Conservation (phyloP, 2,113 vertebrate genomes). For the Eolophus roseicapilla region DNA sequence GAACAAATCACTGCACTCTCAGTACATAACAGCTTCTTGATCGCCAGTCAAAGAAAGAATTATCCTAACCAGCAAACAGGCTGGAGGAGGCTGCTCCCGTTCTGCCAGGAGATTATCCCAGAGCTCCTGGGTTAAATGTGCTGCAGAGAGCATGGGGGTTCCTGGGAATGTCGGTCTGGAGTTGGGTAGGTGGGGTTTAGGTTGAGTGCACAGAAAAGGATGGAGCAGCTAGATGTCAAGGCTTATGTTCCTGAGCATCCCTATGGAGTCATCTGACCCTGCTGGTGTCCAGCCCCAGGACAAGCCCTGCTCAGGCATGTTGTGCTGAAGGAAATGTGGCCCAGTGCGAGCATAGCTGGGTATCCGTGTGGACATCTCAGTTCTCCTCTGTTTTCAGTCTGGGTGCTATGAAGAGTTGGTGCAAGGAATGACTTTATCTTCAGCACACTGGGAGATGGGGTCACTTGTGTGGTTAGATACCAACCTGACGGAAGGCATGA, state of each 20-base stretch:
- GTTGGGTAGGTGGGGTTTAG: neutral
- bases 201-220: neutral
- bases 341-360: neutral
- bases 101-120: neutral
- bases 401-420: neutral
- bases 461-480: neutral
- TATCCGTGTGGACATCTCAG: neutral
- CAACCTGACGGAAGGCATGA: neutral
- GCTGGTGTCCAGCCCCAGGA: neutral
- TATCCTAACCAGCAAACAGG: neutral
- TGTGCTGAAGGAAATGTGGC: neutral
- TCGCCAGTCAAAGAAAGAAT: slow-evolving; percentile 15
- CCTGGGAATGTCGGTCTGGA: neutral
- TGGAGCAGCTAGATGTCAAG: neutral
- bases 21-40: neutral
- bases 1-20: neutral
- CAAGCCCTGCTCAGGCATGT: neutral
- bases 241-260: neutral
- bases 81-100: neutral
- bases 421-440: neutral
- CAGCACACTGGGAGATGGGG: neutral
- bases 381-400: neutral
- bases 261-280: neutral
- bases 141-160: neutral
- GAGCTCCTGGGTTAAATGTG: neutral